These are phyloP conservation scores for Triplophysa bombifrons DNA, from an alignment of 2,797 vertebrate species.

Conservation along the genomic window DNA sequence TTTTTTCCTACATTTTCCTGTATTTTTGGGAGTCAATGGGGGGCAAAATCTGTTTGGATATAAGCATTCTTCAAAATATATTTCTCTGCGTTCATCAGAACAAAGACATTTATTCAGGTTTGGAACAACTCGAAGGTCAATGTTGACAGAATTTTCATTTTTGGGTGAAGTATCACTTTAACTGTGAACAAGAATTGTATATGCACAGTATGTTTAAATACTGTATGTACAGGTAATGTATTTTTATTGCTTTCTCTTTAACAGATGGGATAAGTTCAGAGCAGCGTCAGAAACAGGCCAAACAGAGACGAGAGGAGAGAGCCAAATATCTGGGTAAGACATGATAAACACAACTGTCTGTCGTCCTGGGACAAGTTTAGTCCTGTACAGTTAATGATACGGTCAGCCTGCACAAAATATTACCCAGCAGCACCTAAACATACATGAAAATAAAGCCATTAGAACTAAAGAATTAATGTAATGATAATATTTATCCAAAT, in stretches of 20 bases:
- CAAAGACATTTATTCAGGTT: no score
- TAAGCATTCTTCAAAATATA: no score
- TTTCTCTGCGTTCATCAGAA: no score
- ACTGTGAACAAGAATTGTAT: no score
- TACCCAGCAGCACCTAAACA: neutral
- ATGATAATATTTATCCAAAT: conserved; percentile 8
- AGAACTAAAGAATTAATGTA: neutral
- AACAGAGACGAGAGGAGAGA: conserved; percentile 90
- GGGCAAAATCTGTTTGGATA: no score
- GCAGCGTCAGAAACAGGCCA: conserved; percentile 90
- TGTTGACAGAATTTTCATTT: no score
- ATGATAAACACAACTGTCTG: neutral
- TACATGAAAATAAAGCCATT: neutral
- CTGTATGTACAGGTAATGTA: neutral
- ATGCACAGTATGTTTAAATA: no score
- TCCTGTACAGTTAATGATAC: conserved; percentile 12
- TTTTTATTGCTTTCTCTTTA: neutral
- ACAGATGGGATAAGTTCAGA: conserved; percentile 88
- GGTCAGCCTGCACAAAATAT: conserved; percentile 5
- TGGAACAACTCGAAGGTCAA: no score
- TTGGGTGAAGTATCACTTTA: no score
- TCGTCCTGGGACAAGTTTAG: neutral
- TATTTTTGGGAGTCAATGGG: no score
- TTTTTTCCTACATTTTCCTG: no score
- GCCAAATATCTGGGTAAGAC: conserved; percentile 90